phyloP scores from a whole-genome alignment of 1,140 invertebrate genomes.

The Drosophila pruinosa region DNA sequence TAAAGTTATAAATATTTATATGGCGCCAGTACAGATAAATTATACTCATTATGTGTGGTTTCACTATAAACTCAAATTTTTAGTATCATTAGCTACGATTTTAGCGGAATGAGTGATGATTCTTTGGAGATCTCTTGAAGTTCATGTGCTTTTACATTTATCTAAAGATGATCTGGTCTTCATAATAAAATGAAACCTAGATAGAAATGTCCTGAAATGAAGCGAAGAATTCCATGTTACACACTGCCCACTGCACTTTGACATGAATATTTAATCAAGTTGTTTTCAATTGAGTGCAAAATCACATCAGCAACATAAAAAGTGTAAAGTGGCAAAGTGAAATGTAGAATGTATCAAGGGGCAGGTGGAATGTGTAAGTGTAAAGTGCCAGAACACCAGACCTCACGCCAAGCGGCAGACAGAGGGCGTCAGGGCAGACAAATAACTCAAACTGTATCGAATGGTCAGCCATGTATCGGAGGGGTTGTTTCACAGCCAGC shows the following conservation, averaged over 20 bases:
- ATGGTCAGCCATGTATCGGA: conserved; percentile 10
- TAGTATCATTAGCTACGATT: too few relatives aligned
- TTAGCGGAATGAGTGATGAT: too few relatives aligned
- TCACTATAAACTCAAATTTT: too few relatives aligned
- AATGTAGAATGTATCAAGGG: neutral
- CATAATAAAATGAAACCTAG: conserved; percentile 13
- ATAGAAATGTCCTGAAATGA: neutral
- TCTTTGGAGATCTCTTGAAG: too few relatives aligned
- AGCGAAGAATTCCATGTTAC: conserved; percentile 58
- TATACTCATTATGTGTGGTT: too few relatives aligned
- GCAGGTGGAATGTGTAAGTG: conserved; percentile 15
- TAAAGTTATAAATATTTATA: too few relatives aligned
- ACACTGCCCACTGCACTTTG: conserved; percentile 51
- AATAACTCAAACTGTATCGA: conserved; percentile 21
- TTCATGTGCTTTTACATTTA: too few relatives aligned
- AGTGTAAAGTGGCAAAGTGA: conserved; percentile 45
- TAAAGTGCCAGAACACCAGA: conserved; percentile 3
- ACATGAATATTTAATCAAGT: conserved; percentile 77
- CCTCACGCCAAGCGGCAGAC: neutral
- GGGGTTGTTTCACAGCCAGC: conserved; percentile 14
- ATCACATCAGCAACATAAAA: conserved; percentile 71
- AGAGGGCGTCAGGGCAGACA: too few relatives aligned
- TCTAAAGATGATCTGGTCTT: conserved; percentile 2
- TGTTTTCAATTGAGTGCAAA: conserved; percentile 79
- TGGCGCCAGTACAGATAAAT: too few relatives aligned